Percentiles rank a stretch among this genome's conserved stretches.
Conservation (phyloP, 2,113 vertebrate species). For the Gadus macrocephalus region DNA sequence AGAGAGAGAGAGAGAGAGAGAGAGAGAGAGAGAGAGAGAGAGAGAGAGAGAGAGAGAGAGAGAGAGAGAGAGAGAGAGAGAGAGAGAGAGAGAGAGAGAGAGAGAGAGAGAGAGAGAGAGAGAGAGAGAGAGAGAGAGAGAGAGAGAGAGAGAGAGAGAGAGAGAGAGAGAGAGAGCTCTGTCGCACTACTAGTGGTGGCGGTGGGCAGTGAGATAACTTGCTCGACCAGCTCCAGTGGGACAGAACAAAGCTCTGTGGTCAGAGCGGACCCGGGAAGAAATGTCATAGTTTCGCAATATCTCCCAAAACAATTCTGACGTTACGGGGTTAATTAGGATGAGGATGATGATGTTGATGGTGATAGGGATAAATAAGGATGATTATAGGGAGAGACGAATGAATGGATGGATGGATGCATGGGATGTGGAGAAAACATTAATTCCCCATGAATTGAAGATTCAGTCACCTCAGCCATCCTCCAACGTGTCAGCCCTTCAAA, state of each 20-base stretch:
- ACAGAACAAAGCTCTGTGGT: conserved; percentile 16
- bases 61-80: conserved; percentile 39
- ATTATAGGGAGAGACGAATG: conserved; percentile 11
- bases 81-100: background rate
- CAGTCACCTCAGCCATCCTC: too few species aligned
- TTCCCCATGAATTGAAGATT: too few species aligned
- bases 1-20: conserved; percentile 14
- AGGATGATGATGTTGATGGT: too few species aligned
- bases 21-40: conserved; percentile 51
- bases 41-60: conserved; percentile 42
- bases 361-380: too few species aligned
- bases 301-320: too few species aligned
- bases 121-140: conserved; percentile 1
- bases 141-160: conserved; percentile 44
- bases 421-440: too few species aligned
- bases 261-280: too few species aligned
- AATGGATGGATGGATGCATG: background rate
- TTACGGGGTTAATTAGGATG: too few species aligned
- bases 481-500: too few species aligned
- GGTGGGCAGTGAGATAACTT: conserved; percentile 45
- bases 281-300: too few species aligned
- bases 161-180: conserved; percentile 31
- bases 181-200: conserved; percentile 22
- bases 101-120: conserved; percentile 14
- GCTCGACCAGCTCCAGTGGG: conserved; percentile 50